phyloP scores from a whole-genome alignment of 1,140 invertebrate genomes.

The Gerris buenoi region DNA sequence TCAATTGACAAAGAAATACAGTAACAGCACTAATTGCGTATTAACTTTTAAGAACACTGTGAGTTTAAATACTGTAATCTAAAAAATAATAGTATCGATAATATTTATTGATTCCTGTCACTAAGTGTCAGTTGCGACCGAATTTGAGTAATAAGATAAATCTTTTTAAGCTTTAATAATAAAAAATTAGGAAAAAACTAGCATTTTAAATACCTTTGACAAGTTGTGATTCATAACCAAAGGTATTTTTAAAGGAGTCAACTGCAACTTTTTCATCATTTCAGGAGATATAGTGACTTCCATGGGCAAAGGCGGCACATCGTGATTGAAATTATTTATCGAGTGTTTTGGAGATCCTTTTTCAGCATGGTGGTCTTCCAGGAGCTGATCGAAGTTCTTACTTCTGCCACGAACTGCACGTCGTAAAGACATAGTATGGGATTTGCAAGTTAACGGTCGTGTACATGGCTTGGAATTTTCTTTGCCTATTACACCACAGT shows the following conservation, averaged over 20 bases:
- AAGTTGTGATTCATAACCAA: background rate
- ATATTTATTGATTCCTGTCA: too few relatives aligned
- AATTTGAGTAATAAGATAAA: too few relatives aligned
- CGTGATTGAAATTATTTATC: background rate
- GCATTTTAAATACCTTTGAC: background rate
- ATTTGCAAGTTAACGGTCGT: constrained; percentile 66
- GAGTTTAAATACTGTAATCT: too few relatives aligned
- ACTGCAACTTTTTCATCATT: background rate
- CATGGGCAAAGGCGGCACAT: too few relatives aligned
- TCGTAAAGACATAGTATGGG: constrained; percentile 57
- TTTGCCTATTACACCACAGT: constrained; percentile 57
- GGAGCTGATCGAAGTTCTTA: constrained; percentile 61
- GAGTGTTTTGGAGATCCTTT: constrained; percentile 33
- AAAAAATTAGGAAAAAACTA: background rate
- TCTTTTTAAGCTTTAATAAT: too few relatives aligned
- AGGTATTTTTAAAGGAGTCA: background rate
- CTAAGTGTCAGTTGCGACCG: too few relatives aligned
- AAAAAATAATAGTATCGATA: too few relatives aligned
- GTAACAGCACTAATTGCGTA: too few relatives aligned
- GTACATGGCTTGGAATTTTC: constrained; percentile 59
- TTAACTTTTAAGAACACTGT: too few relatives aligned
- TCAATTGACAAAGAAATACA: too few relatives aligned
- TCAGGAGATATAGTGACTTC: background rate
- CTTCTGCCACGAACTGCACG: constrained; percentile 54
- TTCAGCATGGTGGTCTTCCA: constrained; percentile 56